Evolutionary conservation across 2,113 vertebrate genomes (phyloP).

Genomic region (Pao palembangensis): DNA sequence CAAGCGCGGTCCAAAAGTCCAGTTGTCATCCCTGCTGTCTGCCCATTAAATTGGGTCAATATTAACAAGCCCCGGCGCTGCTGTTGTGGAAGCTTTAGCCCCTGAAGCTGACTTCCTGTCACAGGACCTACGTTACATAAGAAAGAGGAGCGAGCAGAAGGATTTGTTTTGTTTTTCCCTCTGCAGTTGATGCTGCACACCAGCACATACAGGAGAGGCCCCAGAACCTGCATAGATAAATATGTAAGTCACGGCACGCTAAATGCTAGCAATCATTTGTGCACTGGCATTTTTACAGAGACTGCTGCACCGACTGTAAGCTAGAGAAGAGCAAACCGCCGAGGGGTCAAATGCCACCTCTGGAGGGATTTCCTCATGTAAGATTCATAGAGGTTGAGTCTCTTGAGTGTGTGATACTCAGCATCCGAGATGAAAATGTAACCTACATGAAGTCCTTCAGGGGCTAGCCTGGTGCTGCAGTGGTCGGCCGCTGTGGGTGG

Average conservation of each 20-base stretch:
- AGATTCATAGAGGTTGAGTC: slow-evolving; percentile 18
- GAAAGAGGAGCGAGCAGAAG: slow-evolving; percentile 36
- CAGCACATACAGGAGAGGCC: slow-evolving; percentile 3
- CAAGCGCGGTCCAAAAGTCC: slow-evolving; percentile 26
- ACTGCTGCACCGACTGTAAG: neutral
- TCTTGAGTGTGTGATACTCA: slow-evolving; percentile 17
- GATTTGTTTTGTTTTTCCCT: slow-evolving; percentile 56
- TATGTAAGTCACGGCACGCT: neutral
- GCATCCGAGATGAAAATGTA: slow-evolving; percentile 1
- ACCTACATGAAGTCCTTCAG: slow-evolving; percentile 3
- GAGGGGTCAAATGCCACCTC: slow-evolving; percentile 10
- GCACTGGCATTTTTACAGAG: neutral
- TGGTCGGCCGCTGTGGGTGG: no score
- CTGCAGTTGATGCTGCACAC: slow-evolving; percentile 19
- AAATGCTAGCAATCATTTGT: neutral
- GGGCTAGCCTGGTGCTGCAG: neutral
- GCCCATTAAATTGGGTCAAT: slow-evolving; percentile 66
- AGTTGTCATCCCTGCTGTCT: slow-evolving; percentile 47
- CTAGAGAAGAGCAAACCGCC: neutral
- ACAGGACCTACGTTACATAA: slow-evolving; percentile 69
- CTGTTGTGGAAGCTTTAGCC: slow-evolving; percentile 47
- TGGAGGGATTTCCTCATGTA: slow-evolving; percentile 17
- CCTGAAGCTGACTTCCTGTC: slow-evolving; percentile 66
- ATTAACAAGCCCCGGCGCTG: slow-evolving; percentile 60
- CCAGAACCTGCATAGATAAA: neutral